phyloP scores from a whole-genome alignment of 1,140 invertebrate species.

The Helicoverpa armigera region DNA sequence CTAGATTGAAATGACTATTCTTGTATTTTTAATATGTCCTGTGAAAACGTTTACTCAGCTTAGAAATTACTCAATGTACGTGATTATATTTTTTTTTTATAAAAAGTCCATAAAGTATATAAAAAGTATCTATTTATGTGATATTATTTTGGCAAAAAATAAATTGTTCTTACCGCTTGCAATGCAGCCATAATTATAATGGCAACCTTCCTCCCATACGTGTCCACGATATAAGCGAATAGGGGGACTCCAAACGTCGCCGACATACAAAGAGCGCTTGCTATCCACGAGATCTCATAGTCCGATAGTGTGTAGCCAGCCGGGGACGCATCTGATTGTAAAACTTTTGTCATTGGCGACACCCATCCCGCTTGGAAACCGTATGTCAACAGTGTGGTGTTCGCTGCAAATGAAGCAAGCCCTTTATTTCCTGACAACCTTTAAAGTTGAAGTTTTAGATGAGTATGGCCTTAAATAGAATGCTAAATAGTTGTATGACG shows the following conservation, averaged over 20 bases:
- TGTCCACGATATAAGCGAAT: conserved; percentile 47
- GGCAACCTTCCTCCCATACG: conserved; percentile 41
- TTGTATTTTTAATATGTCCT: too few relatives aligned
- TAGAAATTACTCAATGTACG: too few relatives aligned
- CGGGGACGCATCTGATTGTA: conserved; percentile 77
- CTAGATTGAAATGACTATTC: too few relatives aligned
- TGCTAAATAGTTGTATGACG: too few relatives aligned
- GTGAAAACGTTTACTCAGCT: too few relatives aligned
- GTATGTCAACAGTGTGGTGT: conserved; percentile 83
- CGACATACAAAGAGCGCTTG: conserved; percentile 72
- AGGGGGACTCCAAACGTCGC: conserved; percentile 63
- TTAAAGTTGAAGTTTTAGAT: not conserved
- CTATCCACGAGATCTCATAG: conserved; percentile 84
- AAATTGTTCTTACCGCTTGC: conserved; percentile 50
- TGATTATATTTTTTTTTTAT: too few relatives aligned
- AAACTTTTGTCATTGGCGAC: conserved; percentile 83
- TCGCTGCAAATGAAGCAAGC: conserved; percentile 78
- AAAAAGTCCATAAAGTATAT: too few relatives aligned
- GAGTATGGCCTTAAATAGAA: not conserved
- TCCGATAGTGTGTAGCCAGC: conserved; percentile 80
- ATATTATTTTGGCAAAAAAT: too few relatives aligned
- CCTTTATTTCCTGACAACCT: conserved; percentile 11
- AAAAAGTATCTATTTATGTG: too few relatives aligned
- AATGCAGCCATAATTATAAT: conserved; percentile 41
- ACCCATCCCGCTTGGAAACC: conserved; percentile 86